These are phyloP conservation scores for Dendrocincla fuliginosa DNA, from an alignment of 2,797 vertebrate species.

Conservation along the genomic window DNA sequence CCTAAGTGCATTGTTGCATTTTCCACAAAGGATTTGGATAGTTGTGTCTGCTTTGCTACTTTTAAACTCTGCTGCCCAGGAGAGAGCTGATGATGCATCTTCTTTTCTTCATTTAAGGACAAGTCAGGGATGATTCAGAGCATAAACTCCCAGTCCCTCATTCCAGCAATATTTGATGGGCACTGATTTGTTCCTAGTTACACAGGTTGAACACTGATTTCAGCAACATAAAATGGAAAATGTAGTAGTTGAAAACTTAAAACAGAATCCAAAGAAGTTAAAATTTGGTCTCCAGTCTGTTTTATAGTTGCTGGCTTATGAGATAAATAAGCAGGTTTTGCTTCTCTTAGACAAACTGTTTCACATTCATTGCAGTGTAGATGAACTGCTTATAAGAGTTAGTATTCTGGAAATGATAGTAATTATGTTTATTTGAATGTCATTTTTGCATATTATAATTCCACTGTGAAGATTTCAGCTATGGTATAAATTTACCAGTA, in stretches of 20 bases:
- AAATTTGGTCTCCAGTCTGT: background rate
- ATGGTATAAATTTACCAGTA: background rate
- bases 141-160: background rate
- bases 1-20: background rate
- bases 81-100: background rate
- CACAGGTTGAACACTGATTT: background rate
- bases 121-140: background rate
- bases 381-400: background rate
- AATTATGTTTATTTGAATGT: background rate
- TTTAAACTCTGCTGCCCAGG: background rate
- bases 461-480: background rate
- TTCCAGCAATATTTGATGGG: background rate
- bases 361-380: background rate
- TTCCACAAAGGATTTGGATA: background rate
- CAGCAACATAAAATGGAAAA: background rate
- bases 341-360: background rate
- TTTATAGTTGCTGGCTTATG: background rate
- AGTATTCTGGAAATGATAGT: background rate
- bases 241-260: background rate
- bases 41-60: background rate
- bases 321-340: background rate
- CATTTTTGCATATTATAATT: background rate
- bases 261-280: background rate
- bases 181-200: background rate
- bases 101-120: background rate